Evolutionary conservation across 2,888 invertebrate genomes (phyloP).

Genomic region (Cheilosia soror): DNA sequence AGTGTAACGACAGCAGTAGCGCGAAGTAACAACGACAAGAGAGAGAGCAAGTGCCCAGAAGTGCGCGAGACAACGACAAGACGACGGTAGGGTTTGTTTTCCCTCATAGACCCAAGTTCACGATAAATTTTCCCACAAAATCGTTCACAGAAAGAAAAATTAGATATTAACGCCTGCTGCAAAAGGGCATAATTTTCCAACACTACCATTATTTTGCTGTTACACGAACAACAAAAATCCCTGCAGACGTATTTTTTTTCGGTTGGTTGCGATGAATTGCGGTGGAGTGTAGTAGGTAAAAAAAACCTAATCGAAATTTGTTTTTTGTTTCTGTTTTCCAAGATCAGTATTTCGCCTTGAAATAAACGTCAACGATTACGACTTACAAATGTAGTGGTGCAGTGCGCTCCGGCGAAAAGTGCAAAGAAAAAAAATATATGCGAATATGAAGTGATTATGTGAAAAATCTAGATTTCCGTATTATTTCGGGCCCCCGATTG

Average conservation of each 20-base stretch:
- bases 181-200: slow-evolving; percentile 18
- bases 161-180: slow-evolving; percentile 23
- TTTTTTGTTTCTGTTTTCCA: neutral
- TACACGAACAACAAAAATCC: slow-evolving; percentile 24
- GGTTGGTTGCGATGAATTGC: slow-evolving; percentile 6
- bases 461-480: slow-evolving; percentile 1
- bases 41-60: slow-evolving; percentile 38
- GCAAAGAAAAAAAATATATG: slow-evolving; percentile 17
- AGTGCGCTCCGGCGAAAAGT: slow-evolving; percentile 38
- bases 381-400: slow-evolving; percentile 4
- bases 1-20: neutral
- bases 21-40: slow-evolving; percentile 17
- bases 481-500: neutral
- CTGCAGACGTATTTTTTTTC: slow-evolving; percentile 13
- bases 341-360: slow-evolving; percentile 26
- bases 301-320: slow-evolving; percentile 9
- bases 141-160: slow-evolving; percentile 16
- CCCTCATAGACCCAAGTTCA: slow-evolving; percentile 41
- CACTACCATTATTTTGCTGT: neutral
- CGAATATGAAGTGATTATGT: slow-evolving; percentile 17
- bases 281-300: neutral
- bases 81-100: slow-evolving; percentile 62
- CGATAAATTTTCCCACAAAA: slow-evolving; percentile 10
- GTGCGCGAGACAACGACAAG: slow-evolving; percentile 58
- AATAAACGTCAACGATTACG: slow-evolving; percentile 21